A percentile compares a stretch with the other conserved stretches of the same genome.
These are phyloP conservation scores for Clitarchus hookeri DNA, from an alignment of 2,888 invertebrate genomes.

Conservation along the genomic window DNA sequence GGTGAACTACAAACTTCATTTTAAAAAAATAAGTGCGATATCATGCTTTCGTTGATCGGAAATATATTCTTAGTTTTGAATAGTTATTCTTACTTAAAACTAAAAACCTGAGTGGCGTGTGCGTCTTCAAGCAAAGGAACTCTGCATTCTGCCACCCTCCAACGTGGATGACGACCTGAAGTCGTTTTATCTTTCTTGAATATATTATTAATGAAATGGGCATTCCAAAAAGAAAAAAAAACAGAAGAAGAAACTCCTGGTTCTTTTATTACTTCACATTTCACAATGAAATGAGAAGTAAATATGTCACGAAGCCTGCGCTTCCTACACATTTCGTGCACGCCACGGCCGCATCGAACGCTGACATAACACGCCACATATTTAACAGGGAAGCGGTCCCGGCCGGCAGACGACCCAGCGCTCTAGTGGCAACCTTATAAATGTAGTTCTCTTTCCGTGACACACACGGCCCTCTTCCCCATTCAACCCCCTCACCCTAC, in stretches of 20 bases:
- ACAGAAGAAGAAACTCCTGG: not conserved
- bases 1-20: too few relatives aligned
- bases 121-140: too few relatives aligned
- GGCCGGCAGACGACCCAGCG: not conserved
- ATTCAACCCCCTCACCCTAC: not conserved
- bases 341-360: constrained; percentile 7
- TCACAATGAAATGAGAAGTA: not conserved
- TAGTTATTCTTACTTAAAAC: too few relatives aligned
- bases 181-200: not conserved
- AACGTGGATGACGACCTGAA: too few relatives aligned
- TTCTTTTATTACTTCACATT: not conserved
- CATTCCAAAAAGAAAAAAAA: not conserved
- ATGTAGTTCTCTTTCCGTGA: not conserved
- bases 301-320: too few relatives aligned
- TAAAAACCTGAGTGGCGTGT: too few relatives aligned
- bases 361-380: not conserved
- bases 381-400: not conserved
- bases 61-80: too few relatives aligned
- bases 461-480: not conserved
- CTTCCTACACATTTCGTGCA: not conserved
- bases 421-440: not conserved
- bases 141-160: too few relatives aligned
- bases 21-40: too few relatives aligned
- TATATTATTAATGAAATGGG: not conserved
- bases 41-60: too few relatives aligned